Conservation (phyloP, 2,888 invertebrate species). For the Drosophila ezoana region DNA sequence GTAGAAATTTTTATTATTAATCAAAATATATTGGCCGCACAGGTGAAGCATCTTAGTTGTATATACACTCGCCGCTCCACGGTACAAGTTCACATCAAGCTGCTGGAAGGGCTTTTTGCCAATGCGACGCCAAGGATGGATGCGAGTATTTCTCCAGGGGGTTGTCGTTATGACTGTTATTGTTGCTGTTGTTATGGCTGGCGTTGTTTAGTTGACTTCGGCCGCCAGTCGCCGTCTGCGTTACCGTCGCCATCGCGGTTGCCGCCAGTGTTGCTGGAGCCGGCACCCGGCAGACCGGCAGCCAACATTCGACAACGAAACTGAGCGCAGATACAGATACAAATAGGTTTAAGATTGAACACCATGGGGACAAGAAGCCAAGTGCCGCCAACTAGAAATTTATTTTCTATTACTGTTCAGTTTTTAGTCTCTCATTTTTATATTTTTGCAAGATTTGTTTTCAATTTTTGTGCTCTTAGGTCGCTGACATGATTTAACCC, state of each 20-base stretch:
- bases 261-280: conserved; percentile 64
- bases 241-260: conserved; percentile 62
- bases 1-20: conserved; percentile 13
- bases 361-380: conserved; percentile 81
- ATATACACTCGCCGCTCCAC: conserved; percentile 16
- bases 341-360: conserved; percentile 78
- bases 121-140: conserved; percentile 63
- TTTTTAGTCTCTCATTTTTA: conserved; percentile 61
- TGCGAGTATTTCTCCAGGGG: conserved; percentile 47
- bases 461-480: conserved; percentile 22
- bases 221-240: conserved; percentile 73
- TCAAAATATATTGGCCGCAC: conserved; percentile 13
- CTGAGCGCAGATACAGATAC: conserved; percentile 52
- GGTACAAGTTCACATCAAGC: conserved; percentile 30
- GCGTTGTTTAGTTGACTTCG: conserved; percentile 75
- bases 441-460: conserved; percentile 34
- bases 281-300: conserved; percentile 77
- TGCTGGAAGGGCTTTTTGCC: conserved; percentile 57
- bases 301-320: conserved; percentile 76
- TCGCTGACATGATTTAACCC: conserved; percentile 17
- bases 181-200: conserved; percentile 69
- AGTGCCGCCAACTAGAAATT: conserved; percentile 82
- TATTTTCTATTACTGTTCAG: conserved; percentile 62
- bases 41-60: conserved; percentile 20
- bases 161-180: conserved; percentile 63